Evolutionary conservation across 2,888 invertebrate species (phyloP).

Genomic region (Belgica antarctica): DNA sequence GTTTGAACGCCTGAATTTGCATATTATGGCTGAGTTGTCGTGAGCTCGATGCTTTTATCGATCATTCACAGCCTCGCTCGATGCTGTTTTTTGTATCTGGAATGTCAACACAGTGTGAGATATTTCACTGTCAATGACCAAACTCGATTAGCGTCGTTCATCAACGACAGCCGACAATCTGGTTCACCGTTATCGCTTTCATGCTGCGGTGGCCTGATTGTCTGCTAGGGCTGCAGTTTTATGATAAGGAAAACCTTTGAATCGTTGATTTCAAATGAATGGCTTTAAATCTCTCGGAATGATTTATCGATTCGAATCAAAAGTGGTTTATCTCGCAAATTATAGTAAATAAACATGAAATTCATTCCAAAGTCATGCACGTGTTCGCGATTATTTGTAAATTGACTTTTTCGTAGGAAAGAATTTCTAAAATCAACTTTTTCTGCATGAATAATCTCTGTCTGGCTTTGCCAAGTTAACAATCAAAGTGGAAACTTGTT

Average conservation of each 20-base stretch:
- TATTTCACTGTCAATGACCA: not conserved
- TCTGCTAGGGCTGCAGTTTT: no score
- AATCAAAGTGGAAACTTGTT: slow-evolving; percentile 4
- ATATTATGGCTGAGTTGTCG: no score
- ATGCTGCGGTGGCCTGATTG: no score
- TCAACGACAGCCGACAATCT: slow-evolving; percentile 14
- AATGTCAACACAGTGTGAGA: not conserved
- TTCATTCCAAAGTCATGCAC: slow-evolving; percentile 11
- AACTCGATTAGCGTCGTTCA: not conserved
- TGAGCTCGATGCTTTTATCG: not conserved
- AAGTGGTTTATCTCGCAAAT: not conserved
- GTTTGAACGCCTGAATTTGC: slow-evolving; percentile 9
- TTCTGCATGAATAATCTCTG: slow-evolving; percentile 12
- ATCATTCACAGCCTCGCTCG: not conserved
- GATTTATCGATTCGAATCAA: slow-evolving; percentile 20
- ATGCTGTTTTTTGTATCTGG: not conserved
- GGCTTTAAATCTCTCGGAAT: slow-evolving; percentile 14
- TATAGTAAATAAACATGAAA: slow-evolving; percentile 9
- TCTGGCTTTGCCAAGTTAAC: not conserved
- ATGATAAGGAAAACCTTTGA: no score
- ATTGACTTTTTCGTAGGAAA: slow-evolving; percentile 4
- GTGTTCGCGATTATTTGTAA: slow-evolving; percentile 1
- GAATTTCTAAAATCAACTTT: slow-evolving; percentile 10
- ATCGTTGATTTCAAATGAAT: no score
- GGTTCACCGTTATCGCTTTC: not conserved